Base-by-base conservation (phyloP, 1,140 invertebrate genomes). In the Atta colombica region DNA sequence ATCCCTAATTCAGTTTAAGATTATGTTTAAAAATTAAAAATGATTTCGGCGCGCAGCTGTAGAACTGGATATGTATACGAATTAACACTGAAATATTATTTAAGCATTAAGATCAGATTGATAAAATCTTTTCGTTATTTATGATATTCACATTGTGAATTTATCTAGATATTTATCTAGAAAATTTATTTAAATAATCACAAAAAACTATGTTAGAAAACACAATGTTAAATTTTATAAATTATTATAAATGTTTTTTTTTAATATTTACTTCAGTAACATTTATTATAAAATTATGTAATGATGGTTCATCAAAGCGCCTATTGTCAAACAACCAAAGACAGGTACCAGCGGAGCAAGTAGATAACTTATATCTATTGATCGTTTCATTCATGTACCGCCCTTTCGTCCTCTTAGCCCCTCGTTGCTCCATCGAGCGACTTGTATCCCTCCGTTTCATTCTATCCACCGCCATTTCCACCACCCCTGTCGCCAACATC, bases 371-470 rank as follows among this genome's bases (percentile, higher is more conserved):
- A 94, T 94, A 92, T 92, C 93, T 94, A 94, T 94, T 91, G 94
- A 94, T 94, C 94, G 93, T 94, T 45, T 94, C 93, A 94, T 94
- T 94, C 94, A 94, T 94, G 88, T 81, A 78, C 91, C 89, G 90
- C 91, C 92, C 91, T 93, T 92, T 90, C 89, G 87, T 65, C 72
- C 80, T 75, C 87, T 85, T 68, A 89, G 75, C 89, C 89, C 87
- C 90, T 88, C 89, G 71, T 81, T 87, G 89, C 75, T 65, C 78
- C 78, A 80, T 85, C 84, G 68, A 74, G 31, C 82, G 88, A 87
- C 74, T 53, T 66, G 60, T 66, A 58, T 77, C 74, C 28, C 78
- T 80, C 14, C 65, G 80, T 87, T 82, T 61, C 39, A 75, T 78
- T 68, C 81, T 53, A 77, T 71, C 77, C 74, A 87, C 87, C 69